Base-by-base conservation (phyloP, 2,797 vertebrate genomes). In the Hafferia zeledoni region DNA sequence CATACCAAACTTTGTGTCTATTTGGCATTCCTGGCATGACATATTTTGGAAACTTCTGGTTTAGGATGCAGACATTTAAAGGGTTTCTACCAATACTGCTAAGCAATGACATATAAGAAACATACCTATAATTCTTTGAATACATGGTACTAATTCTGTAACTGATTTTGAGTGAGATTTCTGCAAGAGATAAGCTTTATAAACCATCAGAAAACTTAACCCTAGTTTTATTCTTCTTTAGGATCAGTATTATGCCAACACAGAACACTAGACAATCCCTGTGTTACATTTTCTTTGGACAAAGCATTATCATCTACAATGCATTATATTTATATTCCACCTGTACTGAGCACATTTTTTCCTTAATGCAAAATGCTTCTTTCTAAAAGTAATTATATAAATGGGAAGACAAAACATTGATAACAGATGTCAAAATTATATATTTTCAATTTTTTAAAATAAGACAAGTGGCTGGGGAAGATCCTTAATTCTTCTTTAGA, bases 1-100 rank as follows among this genome's bases (percentile, higher is more conserved):
- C 1, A 5, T 7, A n/a, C 2, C 28, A 31, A 68, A 33, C 6
- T 10, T 2, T 3, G 5, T 53, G 17, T 11, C 56, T 56, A 2
- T 68, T n/a, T 55, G 31, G 7, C 15, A n/a, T 3, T 39, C 9
- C 31, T 68, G 57, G 4, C 25, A 14, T 37, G 31, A 4, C 23
- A 15, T 18, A 11, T 60, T 78, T 53, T 57, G 13, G 31, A 63
- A 90, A 20, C 3, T 39, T 83, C 18, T 37, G 3, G 0, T 30
- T 91, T 60, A 60, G 27, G 4, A 44, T 35, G 47, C 4, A 56
- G 41, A 4, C 1, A 18, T 35, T 68, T 49, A 37, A 86, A 81
- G 20, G 8, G 1, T 56, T 95, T 75, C 57, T 68, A 37, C 11
- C 22, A 83, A 18, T 50, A n/a, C 27, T 44, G 7, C 24, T n/a